phyloP scores from a whole-genome alignment of 2,888 invertebrate species.

The Hymenopus coronatus region DNA sequence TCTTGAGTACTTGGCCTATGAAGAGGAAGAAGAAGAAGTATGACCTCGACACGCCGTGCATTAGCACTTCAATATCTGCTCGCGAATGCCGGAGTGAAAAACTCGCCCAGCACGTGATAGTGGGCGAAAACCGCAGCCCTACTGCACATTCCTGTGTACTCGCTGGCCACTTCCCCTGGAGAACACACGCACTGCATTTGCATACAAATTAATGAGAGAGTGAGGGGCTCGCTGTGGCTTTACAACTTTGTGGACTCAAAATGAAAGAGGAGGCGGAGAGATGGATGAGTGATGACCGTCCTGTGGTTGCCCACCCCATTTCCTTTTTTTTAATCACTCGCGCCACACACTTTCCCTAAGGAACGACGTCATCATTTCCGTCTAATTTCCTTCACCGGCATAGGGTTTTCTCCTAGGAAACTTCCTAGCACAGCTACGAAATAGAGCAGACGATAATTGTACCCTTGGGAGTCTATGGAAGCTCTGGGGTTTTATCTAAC shows the following conservation, averaged over 20 bases:
- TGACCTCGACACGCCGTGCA: not conserved
- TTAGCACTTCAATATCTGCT: not conserved
- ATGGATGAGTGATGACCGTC: not conserved
- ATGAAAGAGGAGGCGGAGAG: not conserved
- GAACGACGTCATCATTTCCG: not conserved
- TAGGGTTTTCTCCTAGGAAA: not conserved
- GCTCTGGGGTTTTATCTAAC: too few relatives aligned
- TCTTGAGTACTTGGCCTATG: too few relatives aligned
- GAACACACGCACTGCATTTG: conserved; percentile 18
- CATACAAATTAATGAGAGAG: conserved; percentile 30
- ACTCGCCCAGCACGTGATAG: not conserved
- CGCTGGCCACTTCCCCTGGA: not conserved
- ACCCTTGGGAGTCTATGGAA: not conserved
- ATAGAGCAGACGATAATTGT: not conserved
- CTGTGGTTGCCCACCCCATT: not conserved
- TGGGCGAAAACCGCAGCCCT: not conserved
- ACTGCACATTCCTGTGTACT: not conserved
- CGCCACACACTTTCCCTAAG: not conserved
- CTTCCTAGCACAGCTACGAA: not conserved
- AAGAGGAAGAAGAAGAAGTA: too few relatives aligned
- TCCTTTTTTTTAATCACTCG: not conserved
- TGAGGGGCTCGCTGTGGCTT: not conserved
- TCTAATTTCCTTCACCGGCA: not conserved
- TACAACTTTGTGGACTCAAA: not conserved
- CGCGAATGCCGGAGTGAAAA: not conserved